Conservation (phyloP, 2,113 vertebrate genomes). For the Engraulis encrasicolus region DNA sequence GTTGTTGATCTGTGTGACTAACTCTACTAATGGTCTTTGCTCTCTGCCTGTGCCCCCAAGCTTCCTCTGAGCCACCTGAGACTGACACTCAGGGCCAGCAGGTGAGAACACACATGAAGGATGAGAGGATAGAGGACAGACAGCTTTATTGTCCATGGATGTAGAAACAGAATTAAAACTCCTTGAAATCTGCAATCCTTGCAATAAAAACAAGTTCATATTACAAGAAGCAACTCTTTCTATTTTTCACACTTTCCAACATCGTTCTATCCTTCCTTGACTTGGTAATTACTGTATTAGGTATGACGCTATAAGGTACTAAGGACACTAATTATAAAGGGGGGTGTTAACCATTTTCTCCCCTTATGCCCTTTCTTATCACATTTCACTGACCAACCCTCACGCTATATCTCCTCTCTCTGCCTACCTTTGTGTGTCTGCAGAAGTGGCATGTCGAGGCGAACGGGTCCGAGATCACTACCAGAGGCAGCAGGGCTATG, state of each 20-base stretch:
- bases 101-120: slow-evolving; percentile 69
- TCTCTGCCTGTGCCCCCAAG: slow-evolving; percentile 75
- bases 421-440: slow-evolving; percentile 15
- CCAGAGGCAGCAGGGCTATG: slow-evolving; percentile 98
- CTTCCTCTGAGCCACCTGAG: slow-evolving; percentile 81
- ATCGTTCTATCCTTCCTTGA: not conserved
- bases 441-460: slow-evolving; percentile 97
- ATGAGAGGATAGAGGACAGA: slow-evolving; percentile 39
- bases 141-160: too few relatives aligned
- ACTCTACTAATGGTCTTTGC: slow-evolving; percentile 56
- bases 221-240: not conserved
- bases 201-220: too few relatives aligned
- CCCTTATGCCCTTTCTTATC: not conserved
- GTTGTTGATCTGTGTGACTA: slow-evolving; percentile 35
- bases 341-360: not conserved
- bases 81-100: slow-evolving; percentile 80
- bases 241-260: too few relatives aligned
- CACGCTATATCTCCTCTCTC: not conserved
- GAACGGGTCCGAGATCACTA: slow-evolving; percentile 97
- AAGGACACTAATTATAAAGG: not conserved
- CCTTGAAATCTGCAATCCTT: not conserved
- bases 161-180: not conserved
- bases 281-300: not conserved
- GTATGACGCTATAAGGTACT: not conserved
- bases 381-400: slow-evolving; percentile 28